A percentile compares a stretch with the other conserved stretches of the same genome.
These are phyloP conservation scores for Drosophila pandora DNA, from an alignment of 1,140 invertebrate species.

Conservation along the genomic window DNA sequence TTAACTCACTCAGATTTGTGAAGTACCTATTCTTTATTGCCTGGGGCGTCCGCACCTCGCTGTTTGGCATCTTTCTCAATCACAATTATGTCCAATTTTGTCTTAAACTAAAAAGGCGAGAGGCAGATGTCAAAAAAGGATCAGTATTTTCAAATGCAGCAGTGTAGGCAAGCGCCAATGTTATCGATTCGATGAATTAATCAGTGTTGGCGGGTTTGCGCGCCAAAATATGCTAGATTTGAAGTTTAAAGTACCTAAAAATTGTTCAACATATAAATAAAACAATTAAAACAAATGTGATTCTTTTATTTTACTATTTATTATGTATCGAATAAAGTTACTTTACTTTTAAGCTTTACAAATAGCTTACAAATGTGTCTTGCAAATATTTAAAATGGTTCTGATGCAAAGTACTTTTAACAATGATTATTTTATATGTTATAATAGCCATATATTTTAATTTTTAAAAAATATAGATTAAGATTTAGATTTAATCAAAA, in stretches of 20 bases:
- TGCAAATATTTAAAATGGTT: too few species aligned
- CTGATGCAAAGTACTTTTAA: too few species aligned
- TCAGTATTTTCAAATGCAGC: constrained; percentile 48
- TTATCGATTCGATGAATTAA: not conserved
- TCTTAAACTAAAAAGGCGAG: constrained; percentile 22
- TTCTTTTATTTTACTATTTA: not conserved
- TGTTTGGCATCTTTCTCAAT: constrained; percentile 54
- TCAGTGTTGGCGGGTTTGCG: not conserved
- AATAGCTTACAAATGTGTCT: too few species aligned
- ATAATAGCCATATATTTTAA: too few species aligned
- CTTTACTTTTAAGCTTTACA: too few species aligned
- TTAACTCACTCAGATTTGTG: constrained; percentile 49
- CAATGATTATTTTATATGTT: too few species aligned
- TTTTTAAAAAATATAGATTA: too few species aligned
- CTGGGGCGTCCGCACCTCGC: constrained; percentile 68
- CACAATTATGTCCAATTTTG: constrained; percentile 17
- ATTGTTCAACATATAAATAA: not conserved
- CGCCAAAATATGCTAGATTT: not conserved
- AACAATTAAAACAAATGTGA: too few species aligned
- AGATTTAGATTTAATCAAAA: too few species aligned
- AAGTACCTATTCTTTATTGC: constrained; percentile 56
- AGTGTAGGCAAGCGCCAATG: constrained; percentile 8
- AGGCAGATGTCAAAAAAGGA: constrained; percentile 28
- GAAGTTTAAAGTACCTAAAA: not conserved
- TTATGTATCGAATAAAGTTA: too few species aligned